Evolutionary conservation across 2,888 invertebrate genomes (phyloP), one percentile per base, ranked within the genome.

Genomic region (Argyresthia albistria): DNA sequence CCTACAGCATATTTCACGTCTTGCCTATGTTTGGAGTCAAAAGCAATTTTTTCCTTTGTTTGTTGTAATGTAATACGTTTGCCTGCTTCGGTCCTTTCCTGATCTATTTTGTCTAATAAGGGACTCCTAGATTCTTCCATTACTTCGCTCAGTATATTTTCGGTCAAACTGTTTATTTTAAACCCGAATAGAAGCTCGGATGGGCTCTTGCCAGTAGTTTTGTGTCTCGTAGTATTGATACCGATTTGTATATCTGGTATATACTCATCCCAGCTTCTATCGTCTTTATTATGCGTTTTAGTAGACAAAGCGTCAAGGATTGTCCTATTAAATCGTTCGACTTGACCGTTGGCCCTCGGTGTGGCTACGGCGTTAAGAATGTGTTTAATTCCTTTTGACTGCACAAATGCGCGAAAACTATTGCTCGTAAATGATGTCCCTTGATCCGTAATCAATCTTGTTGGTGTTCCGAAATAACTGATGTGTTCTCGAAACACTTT

Each of bases 331-430:
- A 50, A 58, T 1, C 60, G 49, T 45, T 62, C 62, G 7, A 59
- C 59, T 51, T 62, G 60, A 8, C 62, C 62, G 43, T 62, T 62
- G 0, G 62, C 60, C 4, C 60, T 36, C 9, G 60, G 60, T 7
- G 59, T 58, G 9, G 60, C 56, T 8, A 61, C 60, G 0, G 60
- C 59, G 46, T 59, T 60, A n/a, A 58, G 35, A 0, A 58, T 52
- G 16, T 59, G 59, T 50, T 60, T 60, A 1, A 59, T 54, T 1
- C 54, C 54, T 0, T 10, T 4, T 2, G 43, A 15, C 8, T 16
- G 14, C 0, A 52, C 46, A 15, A 56, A 60, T 0, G 25, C 12
- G 42, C 53, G 46, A 46, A 58, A 58, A 9, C 9, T 35, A 2
- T 48, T 47, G 37, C 59, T 59, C 1, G 60, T 62, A 35, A 59